Base-by-base conservation (phyloP, 2,113 vertebrate genomes). In the Thermophis baileyi region DNA sequence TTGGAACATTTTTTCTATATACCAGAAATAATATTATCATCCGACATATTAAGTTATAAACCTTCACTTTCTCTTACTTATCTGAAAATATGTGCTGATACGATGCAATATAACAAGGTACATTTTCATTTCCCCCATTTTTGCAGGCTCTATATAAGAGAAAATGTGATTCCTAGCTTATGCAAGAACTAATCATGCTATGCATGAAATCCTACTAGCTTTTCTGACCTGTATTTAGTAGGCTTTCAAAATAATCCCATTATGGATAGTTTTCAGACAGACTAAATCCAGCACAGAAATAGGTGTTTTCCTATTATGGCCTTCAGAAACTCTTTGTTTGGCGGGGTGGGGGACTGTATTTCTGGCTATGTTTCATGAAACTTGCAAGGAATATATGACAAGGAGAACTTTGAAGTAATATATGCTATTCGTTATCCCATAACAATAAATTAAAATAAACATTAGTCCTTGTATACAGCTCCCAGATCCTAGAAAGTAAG, bases 221-320 rank as follows among this genome's bases (percentile, higher is more conserved):
- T 54, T 90, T 60, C 69, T 60, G 46, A 86, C 88, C 35, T 53
- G 30, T 53, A 44, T 93, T 86, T 40, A 60, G n/a, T 90, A 46
- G 47, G 74, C 8, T 85, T n/a, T 22, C 49, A 50, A 93, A 85
- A 86, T 90, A 93, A 93, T 93, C 88, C 89, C 69, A 90, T 93
- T 86, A 93, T 69, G 16, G 22, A 81, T 86, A 60, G 7, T 85
- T 90, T 93, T 60, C 92, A 89, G 54, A 51, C 53, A 24, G n/a
- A 90, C 85, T 93, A 88, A 88, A 93, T 89, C 81, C 91, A 86
- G 53, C 30, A 46, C 44, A 89, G 44, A 89, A 89, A 74, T 60
- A 50, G 44, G 24, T 40, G n/a, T 93, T 90, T 86, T 90, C 74
- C 92, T 90, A 46, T 93, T 57, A 50, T 46, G n/a, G 30, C 49